These are phyloP conservation scores for Tapera naevia DNA, from an alignment of 2,797 vertebrate species.

Conservation along the genomic window DNA sequence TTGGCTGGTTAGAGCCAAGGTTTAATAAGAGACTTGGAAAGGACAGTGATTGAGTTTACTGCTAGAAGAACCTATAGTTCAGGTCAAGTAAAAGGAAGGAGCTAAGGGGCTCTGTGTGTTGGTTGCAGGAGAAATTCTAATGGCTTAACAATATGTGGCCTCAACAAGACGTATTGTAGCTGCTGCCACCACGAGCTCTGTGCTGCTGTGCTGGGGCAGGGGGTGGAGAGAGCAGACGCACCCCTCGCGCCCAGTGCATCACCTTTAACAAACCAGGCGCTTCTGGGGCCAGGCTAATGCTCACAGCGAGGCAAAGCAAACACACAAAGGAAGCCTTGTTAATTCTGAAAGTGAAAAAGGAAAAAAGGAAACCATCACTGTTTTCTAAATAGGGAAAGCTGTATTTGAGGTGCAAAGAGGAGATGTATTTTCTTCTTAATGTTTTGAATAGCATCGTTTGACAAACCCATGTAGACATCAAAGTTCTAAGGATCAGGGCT, in stretches of 20 bases:
- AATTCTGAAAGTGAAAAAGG: neutral
- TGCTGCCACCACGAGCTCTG: neutral
- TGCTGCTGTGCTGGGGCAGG: neutral
- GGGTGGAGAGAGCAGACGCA: neutral
- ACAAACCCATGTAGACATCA: neutral
- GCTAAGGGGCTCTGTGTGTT: slow-evolving; percentile 40
- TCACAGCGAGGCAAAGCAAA: slow-evolving; percentile 6
- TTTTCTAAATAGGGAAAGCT: neutral
- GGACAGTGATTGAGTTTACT: slow-evolving; percentile 74
- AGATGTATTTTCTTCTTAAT: neutral
- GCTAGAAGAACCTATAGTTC: slow-evolving; percentile 35
- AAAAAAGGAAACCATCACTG: neutral
- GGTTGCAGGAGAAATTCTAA: slow-evolving; percentile 50
- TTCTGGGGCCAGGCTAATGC: neutral
- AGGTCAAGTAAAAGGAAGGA: slow-evolving; percentile 64
- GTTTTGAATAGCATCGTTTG: neutral
- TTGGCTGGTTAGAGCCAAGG: slow-evolving; percentile 71
- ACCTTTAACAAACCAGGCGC: neutral
- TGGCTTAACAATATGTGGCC: slow-evolving; percentile 57
- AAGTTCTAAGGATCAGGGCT: neutral
- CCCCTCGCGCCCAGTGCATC: neutral
- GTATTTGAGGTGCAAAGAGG: neutral
- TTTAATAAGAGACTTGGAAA: slow-evolving; percentile 70
- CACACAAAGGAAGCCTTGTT: neutral
- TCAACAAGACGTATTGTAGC: neutral